Conservation (phyloP, 2,888 invertebrate species). For the Sminthurinus aureus region DNA sequence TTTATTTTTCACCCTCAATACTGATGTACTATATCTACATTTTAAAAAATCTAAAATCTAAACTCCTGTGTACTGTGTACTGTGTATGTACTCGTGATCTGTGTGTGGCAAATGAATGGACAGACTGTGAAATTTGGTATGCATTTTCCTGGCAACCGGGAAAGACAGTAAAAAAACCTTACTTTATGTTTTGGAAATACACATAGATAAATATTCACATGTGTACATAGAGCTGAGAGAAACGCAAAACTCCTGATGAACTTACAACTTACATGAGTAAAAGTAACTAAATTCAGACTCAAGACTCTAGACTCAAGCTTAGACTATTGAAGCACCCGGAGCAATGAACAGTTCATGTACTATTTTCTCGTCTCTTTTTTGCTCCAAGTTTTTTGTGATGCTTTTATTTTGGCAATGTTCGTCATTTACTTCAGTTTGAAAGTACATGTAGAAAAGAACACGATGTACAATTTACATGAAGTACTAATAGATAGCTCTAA, state of each 20-base stretch:
- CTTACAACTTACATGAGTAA: not conserved
- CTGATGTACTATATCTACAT: too few relatives aligned
- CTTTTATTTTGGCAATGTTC: slow-evolving; percentile 28
- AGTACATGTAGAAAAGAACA: not conserved
- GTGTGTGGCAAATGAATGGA: too few relatives aligned
- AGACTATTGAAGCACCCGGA: slow-evolving; percentile 19
- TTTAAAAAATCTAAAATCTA: too few relatives aligned
- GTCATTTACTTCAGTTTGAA: not conserved
- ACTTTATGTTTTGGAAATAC: slow-evolving; percentile 28
- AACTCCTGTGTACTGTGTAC: too few relatives aligned
- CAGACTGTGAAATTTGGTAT: too few relatives aligned
- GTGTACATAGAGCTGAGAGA: not conserved
- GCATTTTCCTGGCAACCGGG: too few relatives aligned
- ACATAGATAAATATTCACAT: not conserved
- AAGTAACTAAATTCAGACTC: too few relatives aligned
- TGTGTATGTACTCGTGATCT: too few relatives aligned
- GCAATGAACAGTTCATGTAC: slow-evolving; percentile 28
- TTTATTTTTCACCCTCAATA: too few relatives aligned
- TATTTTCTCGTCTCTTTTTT: not conserved
- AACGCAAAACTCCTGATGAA: not conserved
- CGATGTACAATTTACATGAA: too few relatives aligned
- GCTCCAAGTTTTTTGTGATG: not conserved
- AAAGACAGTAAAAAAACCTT: not conserved
- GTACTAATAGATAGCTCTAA: too few relatives aligned
- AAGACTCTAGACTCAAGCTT: not conserved